A percentile compares a stretch with the other conserved stretches of the same genome.
Evolutionary conservation across 1,140 invertebrate species (phyloP).

Genomic region (Coptotermes formosanus): DNA sequence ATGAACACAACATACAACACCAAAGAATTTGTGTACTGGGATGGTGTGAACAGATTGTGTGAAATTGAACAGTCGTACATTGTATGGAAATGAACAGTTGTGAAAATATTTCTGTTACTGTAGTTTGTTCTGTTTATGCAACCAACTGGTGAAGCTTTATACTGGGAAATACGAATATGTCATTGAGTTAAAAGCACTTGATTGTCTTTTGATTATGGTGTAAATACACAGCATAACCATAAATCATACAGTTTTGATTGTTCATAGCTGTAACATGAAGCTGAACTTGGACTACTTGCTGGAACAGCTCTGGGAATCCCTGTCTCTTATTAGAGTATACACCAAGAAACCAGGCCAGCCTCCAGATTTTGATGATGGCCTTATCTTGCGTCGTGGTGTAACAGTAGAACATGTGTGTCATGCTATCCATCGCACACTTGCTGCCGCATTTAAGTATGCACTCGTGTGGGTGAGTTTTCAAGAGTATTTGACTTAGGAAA

Average conservation of each 20-base stretch:
- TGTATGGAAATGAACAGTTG: too few species aligned
- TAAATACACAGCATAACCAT: too few species aligned
- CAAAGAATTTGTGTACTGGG: too few species aligned
- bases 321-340: slow-evolving; percentile 93
- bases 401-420: slow-evolving; percentile 97
- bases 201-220: too few species aligned
- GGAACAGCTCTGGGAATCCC: slow-evolving; percentile 90
- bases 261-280: slow-evolving; percentile 96
- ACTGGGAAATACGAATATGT: too few species aligned
- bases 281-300: slow-evolving; percentile 95
- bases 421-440: slow-evolving; percentile 91
- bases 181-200: too few species aligned
- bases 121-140: too few species aligned
- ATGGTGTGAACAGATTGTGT: too few species aligned
- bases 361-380: slow-evolving; percentile 91
- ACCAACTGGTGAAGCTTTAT: too few species aligned
- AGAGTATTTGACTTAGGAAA: not conserved
- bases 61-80: too few species aligned
- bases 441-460: slow-evolving; percentile 92
- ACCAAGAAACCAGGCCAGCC: slow-evolving; percentile 98
- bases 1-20: too few species aligned
- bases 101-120: too few species aligned
- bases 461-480: slow-evolving; percentile 81
- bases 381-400: slow-evolving; percentile 90
- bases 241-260: slow-evolving; percentile 6